Percentiles rank a stretch among this genome's conserved stretches.
phyloP scores from a whole-genome alignment of 1,140 invertebrate species.

The Cyclina sinensis region DNA sequence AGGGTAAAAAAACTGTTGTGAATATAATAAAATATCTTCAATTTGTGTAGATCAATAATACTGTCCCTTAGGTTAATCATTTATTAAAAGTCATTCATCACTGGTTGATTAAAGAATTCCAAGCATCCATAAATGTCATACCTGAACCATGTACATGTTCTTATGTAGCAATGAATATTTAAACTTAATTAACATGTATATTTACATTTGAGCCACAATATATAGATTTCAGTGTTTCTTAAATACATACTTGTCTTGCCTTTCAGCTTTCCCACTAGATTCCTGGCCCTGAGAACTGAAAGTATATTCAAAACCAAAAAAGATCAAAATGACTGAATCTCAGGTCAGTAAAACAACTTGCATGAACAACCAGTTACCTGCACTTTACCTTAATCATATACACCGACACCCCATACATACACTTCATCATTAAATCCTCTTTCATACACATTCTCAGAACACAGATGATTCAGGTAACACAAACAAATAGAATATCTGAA shows the following conservation, averaged over 20 bases:
- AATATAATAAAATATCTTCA: background rate
- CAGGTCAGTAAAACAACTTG: background rate
- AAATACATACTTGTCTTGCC: slow-evolving; percentile 61
- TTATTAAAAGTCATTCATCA: background rate
- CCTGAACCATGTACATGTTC: background rate
- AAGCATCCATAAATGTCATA: background rate
- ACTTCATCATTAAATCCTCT: too few relatives aligned
- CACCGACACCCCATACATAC: background rate
- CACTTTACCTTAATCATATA: background rate
- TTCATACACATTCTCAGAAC: too few relatives aligned
- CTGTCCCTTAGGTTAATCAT: background rate
- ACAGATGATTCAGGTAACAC: too few relatives aligned
- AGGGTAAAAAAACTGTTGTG: too few relatives aligned
- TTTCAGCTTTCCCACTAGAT: slow-evolving; percentile 67
- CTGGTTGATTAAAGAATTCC: background rate
- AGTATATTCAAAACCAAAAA: background rate
- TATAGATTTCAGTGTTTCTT: background rate
- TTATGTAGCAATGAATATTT: background rate
- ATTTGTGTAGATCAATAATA: background rate
- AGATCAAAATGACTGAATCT: background rate
- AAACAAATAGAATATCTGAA: too few relatives aligned
- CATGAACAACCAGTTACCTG: background rate
- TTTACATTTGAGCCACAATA: background rate
- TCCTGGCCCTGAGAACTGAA: slow-evolving; percentile 67
- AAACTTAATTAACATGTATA: background rate